Base-by-base conservation (phyloP, 2,888 invertebrate genomes). In the Pantelozetes paolii region DNA sequence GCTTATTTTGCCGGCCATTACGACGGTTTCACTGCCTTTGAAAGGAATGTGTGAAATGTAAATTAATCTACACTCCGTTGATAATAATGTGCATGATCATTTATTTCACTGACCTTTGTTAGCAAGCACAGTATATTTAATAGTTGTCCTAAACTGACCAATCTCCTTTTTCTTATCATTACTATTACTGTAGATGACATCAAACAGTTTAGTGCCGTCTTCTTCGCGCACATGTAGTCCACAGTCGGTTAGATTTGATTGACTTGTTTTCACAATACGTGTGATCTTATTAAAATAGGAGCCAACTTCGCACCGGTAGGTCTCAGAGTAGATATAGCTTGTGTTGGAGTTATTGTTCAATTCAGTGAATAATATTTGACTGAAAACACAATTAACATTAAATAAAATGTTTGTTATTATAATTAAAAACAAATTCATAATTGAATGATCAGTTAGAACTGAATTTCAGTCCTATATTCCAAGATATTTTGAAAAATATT, bases 291-390 rank as follows among this genome's bases (percentile, higher is more conserved):
- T 62, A 18, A 62, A 62, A 32, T 62, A 62, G 15, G 62, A 62
- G 32, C 62, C 62, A n/a, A 62, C 20, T 32, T 32, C 62, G 32
- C 62, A 62, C 62, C 62, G 62, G 20, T 62, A 62, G 30, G 28
- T 62, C 20, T 62, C 62, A 15, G 62, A 62, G 18, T 62, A 62
- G 1, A 62, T 32, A 11, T 28, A 30, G 6, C 15, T 30, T 18
- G 62, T n/a, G 15, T 15, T 18, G 6, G 20, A n/a, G n/a, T n/a
- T n/a, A n/a, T n/a, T n/a, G n/a, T n/a, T n/a, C n/a, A n/a, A n/a
- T n/a, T n/a, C n/a, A n/a, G n/a, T n/a, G 42, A 8, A 42, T 11
- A 11, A 15, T 15, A 42, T n/a, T 50, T 18, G 50, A 2, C 2
- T 6, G 5, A 54, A 20, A 54, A 54, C 2, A 45, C 45, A 45